Percentiles rank a stretch among this genome's conserved stretches.
Evolutionary conservation across 2,113 vertebrate species (phyloP).

Genomic region (Maylandia zebra): DNA sequence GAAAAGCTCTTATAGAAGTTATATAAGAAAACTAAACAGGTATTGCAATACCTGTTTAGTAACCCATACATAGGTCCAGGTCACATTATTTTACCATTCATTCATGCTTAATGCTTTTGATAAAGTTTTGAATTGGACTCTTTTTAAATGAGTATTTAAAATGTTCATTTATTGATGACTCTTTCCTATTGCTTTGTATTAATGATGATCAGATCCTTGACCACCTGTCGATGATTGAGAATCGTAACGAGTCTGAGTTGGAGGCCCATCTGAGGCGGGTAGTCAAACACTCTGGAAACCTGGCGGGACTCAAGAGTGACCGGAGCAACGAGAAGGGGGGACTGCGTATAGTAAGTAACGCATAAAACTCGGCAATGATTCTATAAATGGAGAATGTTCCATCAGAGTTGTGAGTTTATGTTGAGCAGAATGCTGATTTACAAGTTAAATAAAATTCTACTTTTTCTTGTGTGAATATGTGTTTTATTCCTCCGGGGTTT

Average conservation of each 20-base stretch:
- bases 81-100: neutral
- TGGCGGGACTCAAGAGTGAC: constrained; percentile 80
- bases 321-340: constrained; percentile 86
- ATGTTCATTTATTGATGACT: neutral
- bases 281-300: constrained; percentile 86
- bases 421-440: too few species aligned
- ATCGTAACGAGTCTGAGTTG: constrained; percentile 93
- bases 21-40: neutral
- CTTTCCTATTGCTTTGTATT: neutral
- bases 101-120: neutral
- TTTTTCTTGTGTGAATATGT: neutral
- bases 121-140: neutral
- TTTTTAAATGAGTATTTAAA: neutral
- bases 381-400: neutral
- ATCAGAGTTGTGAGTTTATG: neutral
- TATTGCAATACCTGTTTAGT: neutral
- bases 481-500: neutral
- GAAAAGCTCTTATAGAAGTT: neutral
- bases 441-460: neutral
- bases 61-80: neutral
- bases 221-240: constrained; percentile 96
- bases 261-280: constrained; percentile 86
- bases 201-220: constrained; percentile 81
- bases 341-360: constrained; percentile 74
- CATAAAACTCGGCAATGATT: neutral